Percentiles rank a stretch among this genome's conserved stretches.
Conservation (phyloP, 2,113 vertebrate genomes). For the Limnothrissa miodon region DNA sequence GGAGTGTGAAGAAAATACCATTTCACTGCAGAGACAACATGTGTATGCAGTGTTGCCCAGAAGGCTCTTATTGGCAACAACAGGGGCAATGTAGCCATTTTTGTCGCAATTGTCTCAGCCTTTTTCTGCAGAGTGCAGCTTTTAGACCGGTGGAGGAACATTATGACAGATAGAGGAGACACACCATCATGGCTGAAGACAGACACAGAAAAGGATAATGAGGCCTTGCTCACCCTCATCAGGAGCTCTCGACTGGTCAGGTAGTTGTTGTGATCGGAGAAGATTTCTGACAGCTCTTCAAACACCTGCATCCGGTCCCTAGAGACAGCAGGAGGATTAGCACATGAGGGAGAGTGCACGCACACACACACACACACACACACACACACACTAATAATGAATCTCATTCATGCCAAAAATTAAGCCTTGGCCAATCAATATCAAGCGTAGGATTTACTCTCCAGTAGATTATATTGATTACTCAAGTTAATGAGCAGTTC, state of each 20-base stretch:
- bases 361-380: too few species aligned
- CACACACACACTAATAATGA: background rate
- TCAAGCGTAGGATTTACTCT: background rate
- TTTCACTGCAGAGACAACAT: too few species aligned
- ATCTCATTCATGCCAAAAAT: background rate
- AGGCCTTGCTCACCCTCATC: slow-evolving; percentile 81
- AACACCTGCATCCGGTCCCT: slow-evolving; percentile 88
- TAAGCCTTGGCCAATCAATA: slow-evolving; percentile 1
- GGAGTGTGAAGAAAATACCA: too few species aligned
- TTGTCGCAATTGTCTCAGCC: too few species aligned
- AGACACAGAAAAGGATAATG: background rate
- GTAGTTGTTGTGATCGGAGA: slow-evolving; percentile 93
- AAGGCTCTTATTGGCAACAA: too few species aligned
- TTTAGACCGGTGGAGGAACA: too few species aligned
- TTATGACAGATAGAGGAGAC: too few species aligned
- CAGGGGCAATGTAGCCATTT: too few species aligned
- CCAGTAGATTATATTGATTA: background rate
- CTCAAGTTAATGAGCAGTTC: background rate
- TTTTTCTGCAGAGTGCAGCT: too few species aligned
- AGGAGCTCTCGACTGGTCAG: slow-evolving; percentile 90
- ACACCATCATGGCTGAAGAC: background rate
- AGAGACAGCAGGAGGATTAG: background rate
- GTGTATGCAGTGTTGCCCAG: too few species aligned
- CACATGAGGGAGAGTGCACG: too few species aligned
- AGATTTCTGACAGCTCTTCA: slow-evolving; percentile 92